These are phyloP conservation scores for Erethizon dorsatum DNA, from an alignment of 2,797 vertebrate species.

Conservation along the genomic window DNA sequence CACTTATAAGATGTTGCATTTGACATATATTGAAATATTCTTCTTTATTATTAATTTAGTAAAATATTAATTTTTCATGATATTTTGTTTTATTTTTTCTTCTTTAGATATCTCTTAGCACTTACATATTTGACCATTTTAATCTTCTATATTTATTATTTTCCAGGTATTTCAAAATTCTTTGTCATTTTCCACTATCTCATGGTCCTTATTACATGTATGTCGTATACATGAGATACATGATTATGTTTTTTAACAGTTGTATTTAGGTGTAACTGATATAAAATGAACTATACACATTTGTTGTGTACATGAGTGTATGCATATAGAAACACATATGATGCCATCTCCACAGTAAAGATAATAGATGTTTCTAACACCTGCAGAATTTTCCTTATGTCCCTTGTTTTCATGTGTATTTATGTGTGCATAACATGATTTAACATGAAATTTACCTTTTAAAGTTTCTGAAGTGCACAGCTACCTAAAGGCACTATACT, in stretches of 20 bases:
- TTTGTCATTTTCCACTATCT: neutral
- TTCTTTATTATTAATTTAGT: neutral
- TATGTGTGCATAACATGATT: neutral
- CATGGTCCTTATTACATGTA: neutral
- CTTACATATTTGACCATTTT: neutral
- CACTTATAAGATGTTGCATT: neutral
- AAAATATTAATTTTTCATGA: neutral
- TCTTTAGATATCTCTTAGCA: neutral
- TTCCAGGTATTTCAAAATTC: neutral
- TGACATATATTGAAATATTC: neutral
- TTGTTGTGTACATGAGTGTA: neutral
- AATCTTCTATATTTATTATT: neutral
- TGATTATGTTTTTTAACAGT: neutral
- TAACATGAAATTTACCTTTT: neutral
- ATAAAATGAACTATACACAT: neutral
- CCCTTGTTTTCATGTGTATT: neutral
- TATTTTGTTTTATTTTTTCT: neutral
- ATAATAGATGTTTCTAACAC: neutral
- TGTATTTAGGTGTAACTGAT: neutral
- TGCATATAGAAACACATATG: fast-evolving
- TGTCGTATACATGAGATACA: neutral
- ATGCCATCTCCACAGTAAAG: neutral
- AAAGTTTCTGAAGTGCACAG: neutral
- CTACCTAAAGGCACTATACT: neutral
- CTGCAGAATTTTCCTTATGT: neutral